Evolutionary conservation across 2,113 vertebrate genomes (phyloP).

Genomic region (Tenrec ecaudatus): DNA sequence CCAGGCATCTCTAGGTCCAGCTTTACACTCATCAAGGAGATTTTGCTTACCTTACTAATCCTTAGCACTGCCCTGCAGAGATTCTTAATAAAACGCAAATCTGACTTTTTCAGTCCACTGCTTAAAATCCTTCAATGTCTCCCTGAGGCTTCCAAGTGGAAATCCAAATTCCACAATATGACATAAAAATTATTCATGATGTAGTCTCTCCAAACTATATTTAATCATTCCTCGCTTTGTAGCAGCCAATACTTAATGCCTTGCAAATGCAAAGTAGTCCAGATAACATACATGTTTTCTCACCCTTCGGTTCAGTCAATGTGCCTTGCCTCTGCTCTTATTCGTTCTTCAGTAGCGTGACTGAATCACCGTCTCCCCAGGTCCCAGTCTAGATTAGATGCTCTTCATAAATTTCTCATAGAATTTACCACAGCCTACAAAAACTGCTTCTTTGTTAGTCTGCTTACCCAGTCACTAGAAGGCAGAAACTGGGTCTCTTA

Average conservation of each 20-base stretch:
- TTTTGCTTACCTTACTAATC: background rate
- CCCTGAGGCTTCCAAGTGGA: constrained; percentile 12
- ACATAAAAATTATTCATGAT: background rate
- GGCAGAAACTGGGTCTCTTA: background rate
- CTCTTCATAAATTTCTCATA: background rate
- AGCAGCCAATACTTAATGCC: background rate
- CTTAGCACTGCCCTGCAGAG: background rate
- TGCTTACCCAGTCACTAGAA: background rate
- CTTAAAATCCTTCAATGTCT: constrained; percentile 42
- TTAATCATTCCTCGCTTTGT: background rate
- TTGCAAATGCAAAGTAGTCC: background rate
- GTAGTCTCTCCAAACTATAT: background rate
- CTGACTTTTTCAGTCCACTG: constrained; percentile 13
- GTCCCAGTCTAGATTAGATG: background rate
- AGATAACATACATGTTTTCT: background rate
- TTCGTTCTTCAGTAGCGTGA: too few relatives aligned
- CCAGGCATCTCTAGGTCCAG: background rate
- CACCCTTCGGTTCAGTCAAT: background rate
- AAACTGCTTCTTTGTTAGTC: background rate
- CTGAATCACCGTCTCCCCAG: too few relatives aligned
- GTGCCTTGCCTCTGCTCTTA: background rate
- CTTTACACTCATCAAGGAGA: background rate
- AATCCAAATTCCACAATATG: constrained; percentile 9
- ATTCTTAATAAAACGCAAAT: constrained; percentile 48
- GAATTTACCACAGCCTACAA: background rate